Base-by-base conservation (phyloP, 2,797 vertebrate species). In the Micropoecilia bifurca region DNA sequence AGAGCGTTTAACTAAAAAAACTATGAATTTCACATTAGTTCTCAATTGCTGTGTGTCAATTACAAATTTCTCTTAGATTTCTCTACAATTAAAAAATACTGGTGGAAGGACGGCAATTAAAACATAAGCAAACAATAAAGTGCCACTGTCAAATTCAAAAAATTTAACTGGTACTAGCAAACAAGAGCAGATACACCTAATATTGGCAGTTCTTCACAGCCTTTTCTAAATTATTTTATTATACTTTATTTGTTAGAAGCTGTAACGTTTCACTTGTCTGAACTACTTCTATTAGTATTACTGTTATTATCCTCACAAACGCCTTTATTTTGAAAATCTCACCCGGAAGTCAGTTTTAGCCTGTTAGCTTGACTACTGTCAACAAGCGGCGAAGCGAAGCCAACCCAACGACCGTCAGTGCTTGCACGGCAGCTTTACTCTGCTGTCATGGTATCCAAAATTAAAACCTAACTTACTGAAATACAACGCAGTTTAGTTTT, bases 261-360 rank as follows among this genome's bases (percentile, higher is more conserved):
- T 57, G 5, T 18, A 6, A 20, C 47, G 2, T 36, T 33, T 36
- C 28, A 33, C 33, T 10, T 16, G 30, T 63, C 30, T 30, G 16
- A 33, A 3, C 14, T 33, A 55, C 12, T 59, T 6, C 25, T 53
- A 53, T 25, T 53, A 57, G 9, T 25, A n/a, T 3, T 14, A 48
- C 13, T 48, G 25, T n/a, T 25, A 71, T 10, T 0, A 14, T 39
- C 25, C 28, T 12, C 3, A 0, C 6, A 16, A 8, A 36, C 7
- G 66, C 0, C 28, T 25, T 84, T 85, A 85, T 82, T 90, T 88
- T 89, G 81, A n/a, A 81, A 78, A 53, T 0, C 18, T 0, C 7
- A 6, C 30, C 77, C 84, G 87, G 89, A 91, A 84, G 73, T 82
- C 0, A 0, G 0, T 1, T 68, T 50, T 2, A 0, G n/a, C 39